Evolutionary conservation across 2,888 invertebrate species (phyloP), one percentile per base, ranked within the genome.

Genomic region (Lasius fuliginosus): DNA sequence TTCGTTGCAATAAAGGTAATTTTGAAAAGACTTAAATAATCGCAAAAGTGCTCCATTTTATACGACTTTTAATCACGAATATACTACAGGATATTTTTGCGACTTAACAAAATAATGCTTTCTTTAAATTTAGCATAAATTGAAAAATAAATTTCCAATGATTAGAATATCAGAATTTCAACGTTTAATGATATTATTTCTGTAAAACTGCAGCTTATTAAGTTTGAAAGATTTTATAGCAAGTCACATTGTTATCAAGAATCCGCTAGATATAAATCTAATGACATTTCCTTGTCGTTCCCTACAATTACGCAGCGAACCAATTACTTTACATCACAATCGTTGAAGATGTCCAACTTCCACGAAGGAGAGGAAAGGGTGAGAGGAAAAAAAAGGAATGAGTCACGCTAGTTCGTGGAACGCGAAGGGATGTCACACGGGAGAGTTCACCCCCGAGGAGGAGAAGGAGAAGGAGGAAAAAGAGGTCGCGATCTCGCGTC

Each of bases 351-450:
- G 30, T 60, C 42, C 53, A 53, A 62, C n/a, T 75, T 69, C 71
- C 15, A 18, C 79, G 75, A 79, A 85, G 46, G 42, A 15, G 62
- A 64, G 42, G 75, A 67, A 82, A 87, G 89, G 88, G 85, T 82
- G 69, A 85, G 76, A 82, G 23, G 23, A 73, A 74, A 69, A 42
- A 27, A 36, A 36, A 53, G 79, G 33, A 73, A 65, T 92, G 92
- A 92, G 84, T 92, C 92, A 92, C 73, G 18, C 53, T 76, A 27
- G 46, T 86, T 88, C 86, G 64, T 79, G 67, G 89, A 87, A 88
- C 62, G 62, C 68, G 65, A 64, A 82, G 85, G 84, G 85, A 90
- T 86, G 82, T 87, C 69, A 79, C 84, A 69, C 73, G 69, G 69
- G 56, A 86, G 83, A 83, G 58, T 85, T 81, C 76, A 86, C 90